Evolutionary conservation across 1,140 invertebrate species (phyloP), one percentile per base, ranked within the genome.

Genomic region (roundworm (Caenorhabditis elegans)): DNA sequence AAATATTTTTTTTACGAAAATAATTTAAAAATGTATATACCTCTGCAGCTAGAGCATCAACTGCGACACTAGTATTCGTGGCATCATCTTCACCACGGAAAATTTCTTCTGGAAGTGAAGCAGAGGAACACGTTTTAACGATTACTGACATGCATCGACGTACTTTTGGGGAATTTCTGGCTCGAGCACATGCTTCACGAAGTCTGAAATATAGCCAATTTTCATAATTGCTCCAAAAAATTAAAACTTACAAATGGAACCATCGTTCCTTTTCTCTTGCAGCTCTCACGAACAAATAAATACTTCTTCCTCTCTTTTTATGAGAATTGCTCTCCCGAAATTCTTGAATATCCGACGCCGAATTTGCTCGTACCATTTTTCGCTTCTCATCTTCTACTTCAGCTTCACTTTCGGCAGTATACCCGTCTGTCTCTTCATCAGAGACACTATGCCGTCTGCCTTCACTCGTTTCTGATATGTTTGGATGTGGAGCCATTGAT

Each of bases 181-280:
- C 77, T 36, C 34, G 77, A 31, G 82, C 49, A 49, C 85, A 85
- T 6, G 85, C 83, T 80, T 87, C 80, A 11, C 86, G 75, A 48
- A 90, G 80, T 85, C 76, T 80, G 55, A 82, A 84, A 82, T 15
- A 49, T 70, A 53, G 17, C 22, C 26, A 26, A 34, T 28, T 17
- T 47, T 78, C n/a, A 43, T 47, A 11, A 81, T 28, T 13, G 60
- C 47, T 48, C 39, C 28, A 19, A 34, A 89, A 82, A 88, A 91
- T 88, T 91, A 91, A n/a, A 83, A 82, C 80, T 83, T 85, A 83
- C 77, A 90, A 86, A 83, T 90, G 89, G 90, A 91, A 95, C 95
- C 95, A 96, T 86, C 95, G 93, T 91, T 96, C 95, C 90, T 96
- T 96, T 86, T 96, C 94, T 60, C 94, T 91, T 86, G 94, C 93